These are phyloP conservation scores for Pseudochaenichthys georgianus DNA, from an alignment of 2,797 vertebrate genomes.

Conservation along the genomic window DNA sequence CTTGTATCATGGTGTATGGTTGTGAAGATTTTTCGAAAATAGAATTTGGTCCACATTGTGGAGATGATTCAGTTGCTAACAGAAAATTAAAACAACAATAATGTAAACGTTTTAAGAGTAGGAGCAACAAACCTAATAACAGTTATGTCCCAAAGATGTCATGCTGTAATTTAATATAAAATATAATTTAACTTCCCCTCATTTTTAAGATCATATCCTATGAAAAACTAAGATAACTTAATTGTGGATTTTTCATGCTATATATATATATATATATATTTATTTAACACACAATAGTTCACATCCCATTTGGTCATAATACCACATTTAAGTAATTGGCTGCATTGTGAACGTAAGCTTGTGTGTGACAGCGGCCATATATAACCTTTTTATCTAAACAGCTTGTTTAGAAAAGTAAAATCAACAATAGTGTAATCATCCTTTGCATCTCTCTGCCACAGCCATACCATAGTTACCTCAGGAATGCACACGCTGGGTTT, in stretches of 20 bases:
- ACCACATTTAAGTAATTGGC: background rate
- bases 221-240: background rate
- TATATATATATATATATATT: background rate
- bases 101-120: background rate
- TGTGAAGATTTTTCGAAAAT: too few relatives aligned
- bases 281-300: background rate
- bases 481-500: slow-evolving; percentile 35
- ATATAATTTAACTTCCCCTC: background rate
- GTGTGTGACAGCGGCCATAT: slow-evolving; percentile 1
- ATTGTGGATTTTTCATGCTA: background rate
- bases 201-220: background rate
- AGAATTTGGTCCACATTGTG: background rate
- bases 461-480: slow-evolving; percentile 33
- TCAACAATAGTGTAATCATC: slow-evolving; percentile 11
- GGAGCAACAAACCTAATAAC: background rate
- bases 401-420: slow-evolving; percentile 19
- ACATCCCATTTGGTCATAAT: background rate
- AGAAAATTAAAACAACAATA: background rate
- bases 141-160: background rate
- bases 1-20: background rate
- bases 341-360: background rate
- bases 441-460: slow-evolving; percentile 18
- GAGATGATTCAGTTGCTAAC: background rate
- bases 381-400: slow-evolving; percentile 11
- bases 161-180: background rate